These are phyloP conservation scores for Vireo altiloquus DNA, from an alignment of 2,113 vertebrate species.

Conservation along the genomic window DNA sequence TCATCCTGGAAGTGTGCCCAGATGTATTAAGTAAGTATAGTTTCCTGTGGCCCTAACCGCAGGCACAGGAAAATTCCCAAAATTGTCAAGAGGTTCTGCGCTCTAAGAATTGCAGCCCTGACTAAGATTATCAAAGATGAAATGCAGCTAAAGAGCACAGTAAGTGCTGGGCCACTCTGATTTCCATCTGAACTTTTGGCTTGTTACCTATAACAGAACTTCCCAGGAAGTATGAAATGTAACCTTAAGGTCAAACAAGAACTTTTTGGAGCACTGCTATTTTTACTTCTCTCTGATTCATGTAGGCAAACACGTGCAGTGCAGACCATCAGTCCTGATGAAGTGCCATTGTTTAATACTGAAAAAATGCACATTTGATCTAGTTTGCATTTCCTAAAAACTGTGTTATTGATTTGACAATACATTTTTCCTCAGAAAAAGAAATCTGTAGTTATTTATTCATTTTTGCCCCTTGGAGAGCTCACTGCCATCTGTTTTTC, in stretches of 20 bases:
- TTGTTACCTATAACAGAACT: not conserved
- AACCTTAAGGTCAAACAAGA: not conserved
- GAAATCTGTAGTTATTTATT: conserved; percentile 47
- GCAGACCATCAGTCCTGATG: not conserved
- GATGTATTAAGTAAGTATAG: not conserved
- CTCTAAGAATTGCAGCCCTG: not conserved
- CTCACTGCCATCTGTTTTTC: conserved; percentile 55
- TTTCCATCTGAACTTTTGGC: not conserved
- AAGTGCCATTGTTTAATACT: conserved; percentile 33
- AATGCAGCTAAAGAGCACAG: not conserved
- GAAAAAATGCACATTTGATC: conserved; percentile 25
- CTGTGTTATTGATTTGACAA: conserved; percentile 47
- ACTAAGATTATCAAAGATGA: not conserved
- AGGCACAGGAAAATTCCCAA: not conserved
- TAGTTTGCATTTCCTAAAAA: conserved; percentile 21
- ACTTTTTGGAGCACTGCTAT: not conserved
- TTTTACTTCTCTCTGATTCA: not conserved
- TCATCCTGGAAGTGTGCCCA: not conserved
- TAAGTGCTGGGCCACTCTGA: not conserved
- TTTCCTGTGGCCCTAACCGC: not conserved
- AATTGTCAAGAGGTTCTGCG: not conserved
- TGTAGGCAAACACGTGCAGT: not conserved
- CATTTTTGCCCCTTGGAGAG: conserved; percentile 51
- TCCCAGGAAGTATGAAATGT: not conserved
- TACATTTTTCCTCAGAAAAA: conserved; percentile 1